phyloP scores from a whole-genome alignment of 2,113 vertebrate genomes.

The Pogonocichla stellata region DNA sequence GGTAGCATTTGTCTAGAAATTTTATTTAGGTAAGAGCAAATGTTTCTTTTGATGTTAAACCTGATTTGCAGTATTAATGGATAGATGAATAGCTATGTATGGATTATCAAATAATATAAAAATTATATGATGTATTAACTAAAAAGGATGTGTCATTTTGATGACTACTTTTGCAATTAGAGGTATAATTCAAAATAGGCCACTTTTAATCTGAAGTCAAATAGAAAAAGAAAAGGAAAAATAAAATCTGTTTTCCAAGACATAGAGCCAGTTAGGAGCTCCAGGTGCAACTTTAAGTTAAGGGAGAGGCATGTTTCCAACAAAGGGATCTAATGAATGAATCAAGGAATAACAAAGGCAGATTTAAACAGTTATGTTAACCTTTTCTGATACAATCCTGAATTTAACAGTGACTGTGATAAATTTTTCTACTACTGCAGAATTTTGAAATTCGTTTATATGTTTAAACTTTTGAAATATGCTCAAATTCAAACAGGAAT shows the following conservation, averaged over 20 bases:
- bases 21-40: neutral
- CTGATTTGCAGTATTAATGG: neutral
- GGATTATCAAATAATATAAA: neutral
- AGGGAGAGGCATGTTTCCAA: fast-evolving
- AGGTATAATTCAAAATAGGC: neutral
- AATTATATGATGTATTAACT: neutral
- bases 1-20: neutral
- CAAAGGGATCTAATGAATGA: neutral
- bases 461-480: neutral
- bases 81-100: neutral
- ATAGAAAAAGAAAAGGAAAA: neutral
- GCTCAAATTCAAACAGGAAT: neutral
- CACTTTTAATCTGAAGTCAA: neutral
- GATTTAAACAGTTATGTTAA: neutral
- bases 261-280: neutral
- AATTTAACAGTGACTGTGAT: neutral
- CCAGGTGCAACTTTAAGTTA: neutral
- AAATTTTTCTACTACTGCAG: neutral
- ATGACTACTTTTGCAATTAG: neutral
- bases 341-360: neutral
- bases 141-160: neutral
- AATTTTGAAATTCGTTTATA: neutral
- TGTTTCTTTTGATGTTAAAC: neutral
- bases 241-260: neutral
- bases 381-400: neutral